Conservation (phyloP, 2,797 vertebrate species). For the Gambusia yucatana region DNA sequence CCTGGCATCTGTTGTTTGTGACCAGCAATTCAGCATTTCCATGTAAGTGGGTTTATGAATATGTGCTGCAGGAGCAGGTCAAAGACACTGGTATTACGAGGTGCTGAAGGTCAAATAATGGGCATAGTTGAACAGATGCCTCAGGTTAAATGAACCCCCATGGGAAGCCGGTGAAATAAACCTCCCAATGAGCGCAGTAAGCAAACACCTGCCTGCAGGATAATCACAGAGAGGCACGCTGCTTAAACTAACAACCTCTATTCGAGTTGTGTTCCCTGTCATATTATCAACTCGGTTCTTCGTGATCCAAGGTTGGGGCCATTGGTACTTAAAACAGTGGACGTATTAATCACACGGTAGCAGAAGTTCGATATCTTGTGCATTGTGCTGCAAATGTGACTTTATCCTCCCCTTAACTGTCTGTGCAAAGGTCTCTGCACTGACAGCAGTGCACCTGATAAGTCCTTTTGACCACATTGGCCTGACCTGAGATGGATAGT, state of each 20-base stretch:
- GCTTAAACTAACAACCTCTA: neutral
- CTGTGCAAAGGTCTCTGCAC: neutral
- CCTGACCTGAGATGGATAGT: neutral
- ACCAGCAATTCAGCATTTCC: conserved; percentile 17
- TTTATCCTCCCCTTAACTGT: neutral
- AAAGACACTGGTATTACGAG: conserved; percentile 54
- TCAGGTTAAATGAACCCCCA: conserved; percentile 52
- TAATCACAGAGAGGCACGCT: conserved; percentile 34
- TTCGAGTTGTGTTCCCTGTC: neutral
- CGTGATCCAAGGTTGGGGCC: neutral
- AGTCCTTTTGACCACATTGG: conserved; percentile 4
- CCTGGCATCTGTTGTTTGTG: conserved; percentile 62
- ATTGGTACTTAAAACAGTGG: neutral
- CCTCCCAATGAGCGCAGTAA: conserved; percentile 59
- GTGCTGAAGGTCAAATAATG: conserved; percentile 52
- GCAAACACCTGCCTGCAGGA: conserved; percentile 70
- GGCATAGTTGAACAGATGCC: conserved; percentile 72
- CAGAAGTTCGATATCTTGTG: neutral
- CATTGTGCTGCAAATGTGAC: neutral
- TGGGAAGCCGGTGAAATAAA: conserved; percentile 56
- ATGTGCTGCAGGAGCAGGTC: conserved; percentile 47
- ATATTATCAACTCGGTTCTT: neutral
- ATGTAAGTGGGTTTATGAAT: conserved; percentile 1
- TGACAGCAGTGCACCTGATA: neutral
- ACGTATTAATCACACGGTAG: neutral